Evolutionary conservation across 2,797 vertebrate species (phyloP).

Genomic region (Sparus aurata): DNA sequence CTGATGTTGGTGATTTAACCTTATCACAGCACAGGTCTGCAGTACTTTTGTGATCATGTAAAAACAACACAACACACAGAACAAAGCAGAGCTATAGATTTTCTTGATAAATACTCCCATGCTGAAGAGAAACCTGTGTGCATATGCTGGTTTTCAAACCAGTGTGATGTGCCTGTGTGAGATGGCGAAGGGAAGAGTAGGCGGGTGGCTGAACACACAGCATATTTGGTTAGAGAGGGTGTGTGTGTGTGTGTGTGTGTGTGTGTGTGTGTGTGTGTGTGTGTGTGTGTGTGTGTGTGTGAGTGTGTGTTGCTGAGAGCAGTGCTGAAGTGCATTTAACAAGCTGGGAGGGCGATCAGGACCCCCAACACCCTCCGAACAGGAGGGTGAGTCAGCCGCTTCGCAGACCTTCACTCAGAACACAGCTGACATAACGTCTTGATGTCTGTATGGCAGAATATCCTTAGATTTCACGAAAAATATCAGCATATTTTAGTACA

Average conservation of each 20-base stretch:
- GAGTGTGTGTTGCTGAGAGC: constrained; percentile 47
- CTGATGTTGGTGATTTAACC: neutral
- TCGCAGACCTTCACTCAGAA: constrained; percentile 28
- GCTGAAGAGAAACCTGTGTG: constrained; percentile 26
- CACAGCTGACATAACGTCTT: neutral
- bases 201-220: constrained; percentile 44
- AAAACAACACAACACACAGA: neutral
- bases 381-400: constrained; percentile 56
- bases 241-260: constrained; percentile 5
- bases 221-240: constrained; percentile 23
- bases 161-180: constrained; percentile 31
- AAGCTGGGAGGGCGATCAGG: constrained; percentile 48
- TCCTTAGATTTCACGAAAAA: no score
- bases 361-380: constrained; percentile 49
- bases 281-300: constrained; percentile 20
- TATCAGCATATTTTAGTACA: no score
- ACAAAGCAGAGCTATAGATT: neutral
- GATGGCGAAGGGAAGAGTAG: constrained; percentile 48
- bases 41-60: neutral
- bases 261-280: constrained; percentile 49
- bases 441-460: no score
- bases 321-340: constrained; percentile 52
- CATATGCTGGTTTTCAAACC: constrained; percentile 44
- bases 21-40: neutral
- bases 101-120: constrained; percentile 1